These are phyloP conservation scores for Lacerta viridis DNA, from an alignment of 2,797 vertebrate species.

Conservation along the genomic window DNA sequence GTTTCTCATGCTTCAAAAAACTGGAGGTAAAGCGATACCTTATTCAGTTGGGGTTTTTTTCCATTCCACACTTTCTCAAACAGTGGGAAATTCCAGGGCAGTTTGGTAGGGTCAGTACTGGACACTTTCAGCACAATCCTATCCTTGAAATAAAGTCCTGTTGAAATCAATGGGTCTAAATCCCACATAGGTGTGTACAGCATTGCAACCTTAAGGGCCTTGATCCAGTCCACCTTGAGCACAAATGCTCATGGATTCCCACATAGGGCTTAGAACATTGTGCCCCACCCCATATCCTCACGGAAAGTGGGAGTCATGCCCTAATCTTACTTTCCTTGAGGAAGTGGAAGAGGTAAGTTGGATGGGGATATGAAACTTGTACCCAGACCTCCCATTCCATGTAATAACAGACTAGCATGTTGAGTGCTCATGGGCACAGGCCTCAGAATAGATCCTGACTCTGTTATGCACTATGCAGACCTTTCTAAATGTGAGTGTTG, in stretches of 20 bases:
- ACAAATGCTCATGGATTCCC: background rate
- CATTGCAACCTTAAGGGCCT: background rate
- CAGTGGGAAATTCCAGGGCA: background rate
- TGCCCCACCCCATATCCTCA: too few relatives aligned
- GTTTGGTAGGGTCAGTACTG: background rate
- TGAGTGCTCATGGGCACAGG: background rate
- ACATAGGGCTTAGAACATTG: background rate
- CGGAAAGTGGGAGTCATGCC: background rate
- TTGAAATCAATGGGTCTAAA: background rate
- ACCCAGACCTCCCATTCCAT: background rate
- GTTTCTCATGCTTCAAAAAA: slow-evolving; percentile 43
- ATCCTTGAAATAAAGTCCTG: background rate
- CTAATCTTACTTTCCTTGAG: background rate
- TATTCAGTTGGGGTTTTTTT: background rate
- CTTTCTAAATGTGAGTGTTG: background rate
- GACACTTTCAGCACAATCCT: background rate
- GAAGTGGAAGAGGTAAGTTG: background rate
- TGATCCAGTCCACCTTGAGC: background rate
- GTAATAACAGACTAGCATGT: background rate
- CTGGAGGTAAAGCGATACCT: slow-evolving; percentile 71
- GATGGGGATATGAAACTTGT: background rate
- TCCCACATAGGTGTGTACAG: background rate
- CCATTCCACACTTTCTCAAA: background rate
- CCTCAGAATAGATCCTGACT: background rate
- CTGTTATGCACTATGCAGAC: background rate